phyloP scores from a whole-genome alignment of 2,797 vertebrate species.

The Anableps anableps region DNA sequence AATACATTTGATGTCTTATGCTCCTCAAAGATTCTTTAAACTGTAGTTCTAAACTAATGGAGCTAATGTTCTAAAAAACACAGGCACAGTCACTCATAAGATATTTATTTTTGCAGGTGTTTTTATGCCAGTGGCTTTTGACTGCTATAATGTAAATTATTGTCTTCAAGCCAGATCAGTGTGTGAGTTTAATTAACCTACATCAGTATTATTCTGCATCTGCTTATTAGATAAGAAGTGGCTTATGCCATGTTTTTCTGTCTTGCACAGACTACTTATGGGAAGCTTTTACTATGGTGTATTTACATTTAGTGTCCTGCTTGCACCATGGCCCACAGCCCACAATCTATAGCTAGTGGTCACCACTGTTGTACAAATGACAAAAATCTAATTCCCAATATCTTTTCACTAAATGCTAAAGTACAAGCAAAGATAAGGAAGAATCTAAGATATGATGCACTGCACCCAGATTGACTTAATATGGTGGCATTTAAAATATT shows the following conservation, averaged over 20 bases:
- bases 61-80: background rate
- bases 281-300: background rate
- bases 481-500: background rate
- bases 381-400: background rate
- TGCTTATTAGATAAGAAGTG: background rate
- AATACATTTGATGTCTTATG: background rate
- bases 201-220: background rate
- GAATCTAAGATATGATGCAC: slow-evolving; percentile 12
- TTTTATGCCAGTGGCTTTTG: background rate
- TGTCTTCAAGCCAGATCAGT: background rate
- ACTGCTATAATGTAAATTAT: background rate
- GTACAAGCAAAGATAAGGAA: slow-evolving; percentile 4
- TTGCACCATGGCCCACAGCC: background rate
- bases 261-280: slow-evolving; percentile 3
- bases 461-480: background rate
- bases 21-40: background rate
- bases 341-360: slow-evolving; percentile 26
- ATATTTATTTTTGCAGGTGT: background rate
- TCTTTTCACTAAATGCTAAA: background rate
- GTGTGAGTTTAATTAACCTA: background rate
- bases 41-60: background rate
- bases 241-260: background rate
- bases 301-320: slow-evolving; percentile 2
- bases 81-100: background rate
- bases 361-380: background rate